These are phyloP conservation scores for Syrista parreyssii DNA, from an alignment of 2,888 invertebrate genomes.

Conservation along the genomic window DNA sequence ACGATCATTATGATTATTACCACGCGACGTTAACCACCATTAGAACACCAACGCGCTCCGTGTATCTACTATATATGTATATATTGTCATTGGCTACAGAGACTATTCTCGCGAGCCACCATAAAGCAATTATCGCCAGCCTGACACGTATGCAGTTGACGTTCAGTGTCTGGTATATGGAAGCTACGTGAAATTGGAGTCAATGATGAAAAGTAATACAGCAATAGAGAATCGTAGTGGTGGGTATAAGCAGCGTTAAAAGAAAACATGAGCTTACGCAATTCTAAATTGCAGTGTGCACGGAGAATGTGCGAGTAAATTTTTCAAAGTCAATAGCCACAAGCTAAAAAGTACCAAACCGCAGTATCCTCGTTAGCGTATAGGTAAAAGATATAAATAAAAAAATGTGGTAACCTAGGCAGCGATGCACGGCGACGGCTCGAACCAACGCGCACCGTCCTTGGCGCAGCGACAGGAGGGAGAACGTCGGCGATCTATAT, in stretches of 20 bases:
- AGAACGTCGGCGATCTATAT: slow-evolving; percentile 39
- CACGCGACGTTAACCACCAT: not conserved
- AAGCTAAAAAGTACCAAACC: too few relatives aligned
- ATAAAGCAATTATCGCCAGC: not conserved
- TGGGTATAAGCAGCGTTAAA: too few relatives aligned
- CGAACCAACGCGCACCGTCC: not conserved
- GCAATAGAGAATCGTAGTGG: too few relatives aligned
- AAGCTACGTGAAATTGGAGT: not conserved
- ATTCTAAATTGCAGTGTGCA: not conserved
- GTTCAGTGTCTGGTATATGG: not conserved
- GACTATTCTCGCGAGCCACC: not conserved
- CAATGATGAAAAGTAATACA: not conserved
- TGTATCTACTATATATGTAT: too few relatives aligned
- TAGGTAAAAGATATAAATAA: too few relatives aligned
- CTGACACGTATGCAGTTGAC: not conserved
- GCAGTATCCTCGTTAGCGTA: too few relatives aligned
- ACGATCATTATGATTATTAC: not conserved
- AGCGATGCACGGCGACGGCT: not conserved
- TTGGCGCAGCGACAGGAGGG: not conserved
- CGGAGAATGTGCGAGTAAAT: not conserved
- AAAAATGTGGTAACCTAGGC: not conserved
- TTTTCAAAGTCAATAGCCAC: too few relatives aligned
- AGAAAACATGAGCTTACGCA: too few relatives aligned
- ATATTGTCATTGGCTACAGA: not conserved
- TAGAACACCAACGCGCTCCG: not conserved